These are phyloP conservation scores for Acanthisitta chloris DNA, from an alignment of 2,113 vertebrate species.

Conservation along the genomic window DNA sequence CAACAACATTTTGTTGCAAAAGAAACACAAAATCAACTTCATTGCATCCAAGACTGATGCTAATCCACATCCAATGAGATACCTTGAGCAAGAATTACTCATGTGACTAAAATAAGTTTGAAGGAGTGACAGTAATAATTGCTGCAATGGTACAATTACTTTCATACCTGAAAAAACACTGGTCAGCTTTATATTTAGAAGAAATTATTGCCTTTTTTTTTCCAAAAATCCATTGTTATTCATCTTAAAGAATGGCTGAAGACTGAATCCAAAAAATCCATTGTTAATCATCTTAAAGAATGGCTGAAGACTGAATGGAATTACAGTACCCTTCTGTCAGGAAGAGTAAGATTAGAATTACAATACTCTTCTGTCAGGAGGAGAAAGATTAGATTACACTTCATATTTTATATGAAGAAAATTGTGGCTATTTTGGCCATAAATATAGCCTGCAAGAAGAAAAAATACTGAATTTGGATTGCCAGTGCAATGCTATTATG, in stretches of 20 bases:
- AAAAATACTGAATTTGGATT: neutral
- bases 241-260: neutral
- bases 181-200: neutral
- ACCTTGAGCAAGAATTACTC: neutral
- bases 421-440: conserved; percentile 42
- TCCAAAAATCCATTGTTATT: neutral
- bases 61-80: neutral
- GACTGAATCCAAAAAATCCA: neutral
- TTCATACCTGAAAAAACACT: neutral
- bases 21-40: neutral
- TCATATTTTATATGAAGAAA: conserved; percentile 28
- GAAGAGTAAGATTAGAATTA: conserved; percentile 32
- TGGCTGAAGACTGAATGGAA: neutral
- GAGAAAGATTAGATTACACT: conserved; percentile 50
- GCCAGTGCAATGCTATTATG: neutral
- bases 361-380: conserved; percentile 8
- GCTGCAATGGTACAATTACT: neutral
- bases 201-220: neutral
- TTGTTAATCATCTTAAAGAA: conserved; percentile 17
- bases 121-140: neutral
- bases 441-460: conserved; percentile 29
- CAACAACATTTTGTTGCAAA: neutral
- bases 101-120: neutral
- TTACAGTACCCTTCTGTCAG: neutral
- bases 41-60: neutral